Base-by-base conservation (phyloP, 2,888 invertebrate species). In the Drosophila nr. medialis region DNA sequence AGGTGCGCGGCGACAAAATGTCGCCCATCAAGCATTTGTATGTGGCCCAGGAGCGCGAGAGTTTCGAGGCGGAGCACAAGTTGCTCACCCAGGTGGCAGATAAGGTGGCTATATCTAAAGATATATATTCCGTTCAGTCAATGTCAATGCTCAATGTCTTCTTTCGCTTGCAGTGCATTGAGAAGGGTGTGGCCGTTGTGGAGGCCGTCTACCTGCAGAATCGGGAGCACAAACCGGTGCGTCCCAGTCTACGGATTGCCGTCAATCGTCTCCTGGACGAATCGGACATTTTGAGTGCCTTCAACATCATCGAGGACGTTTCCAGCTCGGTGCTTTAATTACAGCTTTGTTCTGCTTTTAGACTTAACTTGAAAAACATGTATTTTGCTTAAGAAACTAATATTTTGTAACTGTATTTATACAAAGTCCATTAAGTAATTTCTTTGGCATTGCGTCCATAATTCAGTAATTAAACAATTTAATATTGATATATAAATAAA, bases 21-120 rank as follows among this genome's bases (percentile, higher is more conserved):
- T 96, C 96, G 0, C 97, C 98, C 0, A 92, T 97, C 0, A 96
- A 97, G 79, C 96, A 97, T 91, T 91, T 98, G 2, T 95, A 95
- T 84, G 92, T 97, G 45, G 94, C 94, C 7, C 93, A 94, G 13
- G 90, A 94, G 0, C 94, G 94, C 42, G 80, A 94, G 0, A 93
- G 93, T 2, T 71, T 90, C 8, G 75, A 92, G 0, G 89, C 92
- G 1, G 95, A 95, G 80, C 91, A 93, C 7, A 91, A 93, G 15
- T 93, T 95, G 75, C 93, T 97, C 3, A 93, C 94, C 5, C 93
- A 94, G 81, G 95, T 97, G 50, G 95, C 96, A 18, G 94, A 94
- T 32, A 94, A 94, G 86, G 93, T 93, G 86, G 67, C 48, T 21
- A n/a, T 10, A 11, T 8, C 6, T 7, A 4, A 13, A n/a, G n/a